Evolutionary conservation across 2,888 invertebrate genomes (phyloP).

Genomic region (Melieria crassipennis): DNA sequence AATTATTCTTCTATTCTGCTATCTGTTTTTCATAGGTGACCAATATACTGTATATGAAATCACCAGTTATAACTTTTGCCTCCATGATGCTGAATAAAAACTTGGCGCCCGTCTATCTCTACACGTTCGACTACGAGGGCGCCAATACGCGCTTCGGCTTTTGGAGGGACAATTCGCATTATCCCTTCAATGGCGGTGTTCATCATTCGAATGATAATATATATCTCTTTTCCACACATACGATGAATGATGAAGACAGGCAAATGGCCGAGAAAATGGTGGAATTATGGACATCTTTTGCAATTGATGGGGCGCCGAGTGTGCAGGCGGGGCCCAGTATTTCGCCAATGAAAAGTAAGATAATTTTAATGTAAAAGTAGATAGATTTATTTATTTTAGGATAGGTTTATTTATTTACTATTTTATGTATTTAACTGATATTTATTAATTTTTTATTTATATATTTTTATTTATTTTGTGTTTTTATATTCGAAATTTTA

Average conservation of each 20-base stretch:
- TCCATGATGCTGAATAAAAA: constrained; percentile 49
- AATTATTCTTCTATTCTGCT: neutral
- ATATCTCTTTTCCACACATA: constrained; percentile 68
- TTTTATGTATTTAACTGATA: neutral
- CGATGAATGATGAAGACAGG: constrained; percentile 62
- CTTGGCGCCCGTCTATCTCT: constrained; percentile 64
- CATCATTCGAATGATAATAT: constrained; percentile 72
- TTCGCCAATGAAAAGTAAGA: constrained; percentile 45
- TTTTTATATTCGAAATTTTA: neutral
- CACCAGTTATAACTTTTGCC: constrained; percentile 64
- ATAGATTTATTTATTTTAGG: no score
- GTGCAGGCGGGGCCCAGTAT: constrained; percentile 30
- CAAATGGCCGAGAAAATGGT: constrained; percentile 66
- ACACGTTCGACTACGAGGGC: constrained; percentile 68
- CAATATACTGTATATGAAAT: constrained; percentile 63
- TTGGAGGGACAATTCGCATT: constrained; percentile 62
- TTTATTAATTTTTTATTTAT: neutral
- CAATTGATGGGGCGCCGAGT: constrained; percentile 56
- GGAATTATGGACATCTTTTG: constrained; percentile 65
- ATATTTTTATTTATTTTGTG: neutral
- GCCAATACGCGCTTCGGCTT: constrained; percentile 65
- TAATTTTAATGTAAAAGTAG: neutral
- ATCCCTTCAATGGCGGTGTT: constrained; percentile 68
- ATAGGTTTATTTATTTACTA: no score
- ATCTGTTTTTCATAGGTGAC: constrained; percentile 45